These are phyloP conservation scores for Coregonus clupeaformis DNA, from an alignment of 2,113 vertebrate species.

Conservation along the genomic window DNA sequence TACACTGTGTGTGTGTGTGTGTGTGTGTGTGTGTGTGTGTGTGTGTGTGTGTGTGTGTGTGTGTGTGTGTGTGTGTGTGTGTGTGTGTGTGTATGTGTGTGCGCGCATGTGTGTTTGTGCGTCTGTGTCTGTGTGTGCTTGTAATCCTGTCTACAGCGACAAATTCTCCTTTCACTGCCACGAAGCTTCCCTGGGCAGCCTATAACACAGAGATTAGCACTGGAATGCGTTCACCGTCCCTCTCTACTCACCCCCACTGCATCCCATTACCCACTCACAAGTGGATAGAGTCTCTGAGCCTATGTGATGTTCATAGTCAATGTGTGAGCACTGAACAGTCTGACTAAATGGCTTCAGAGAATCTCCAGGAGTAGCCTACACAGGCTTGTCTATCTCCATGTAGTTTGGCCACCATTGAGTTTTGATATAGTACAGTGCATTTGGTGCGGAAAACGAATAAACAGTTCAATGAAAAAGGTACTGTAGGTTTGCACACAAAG, in stretches of 20 bases:
- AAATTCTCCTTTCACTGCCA: background rate
- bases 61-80: background rate
- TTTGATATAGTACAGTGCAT: too few species aligned
- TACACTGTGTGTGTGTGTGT: background rate
- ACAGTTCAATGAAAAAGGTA: background rate
- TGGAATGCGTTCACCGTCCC: background rate
- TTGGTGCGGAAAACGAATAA: background rate
- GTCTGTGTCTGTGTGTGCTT: background rate
- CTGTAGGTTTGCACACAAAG: background rate
- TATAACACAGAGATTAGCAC: background rate
- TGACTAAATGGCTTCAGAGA: too few species aligned
- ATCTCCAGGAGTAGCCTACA: too few species aligned
- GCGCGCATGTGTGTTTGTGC: too few species aligned
- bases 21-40: background rate
- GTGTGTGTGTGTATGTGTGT: too few species aligned
- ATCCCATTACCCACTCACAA: too few species aligned
- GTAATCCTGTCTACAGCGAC: background rate
- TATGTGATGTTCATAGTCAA: too few species aligned
- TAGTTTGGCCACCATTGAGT: too few species aligned
- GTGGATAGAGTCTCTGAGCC: too few species aligned
- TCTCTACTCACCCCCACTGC: too few species aligned
- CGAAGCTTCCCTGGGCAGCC: background rate
- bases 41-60: background rate
- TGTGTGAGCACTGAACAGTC: too few species aligned
- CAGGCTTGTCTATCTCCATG: too few species aligned